phyloP scores from a whole-genome alignment of 1,140 invertebrate genomes.

The Formica exsecta region DNA sequence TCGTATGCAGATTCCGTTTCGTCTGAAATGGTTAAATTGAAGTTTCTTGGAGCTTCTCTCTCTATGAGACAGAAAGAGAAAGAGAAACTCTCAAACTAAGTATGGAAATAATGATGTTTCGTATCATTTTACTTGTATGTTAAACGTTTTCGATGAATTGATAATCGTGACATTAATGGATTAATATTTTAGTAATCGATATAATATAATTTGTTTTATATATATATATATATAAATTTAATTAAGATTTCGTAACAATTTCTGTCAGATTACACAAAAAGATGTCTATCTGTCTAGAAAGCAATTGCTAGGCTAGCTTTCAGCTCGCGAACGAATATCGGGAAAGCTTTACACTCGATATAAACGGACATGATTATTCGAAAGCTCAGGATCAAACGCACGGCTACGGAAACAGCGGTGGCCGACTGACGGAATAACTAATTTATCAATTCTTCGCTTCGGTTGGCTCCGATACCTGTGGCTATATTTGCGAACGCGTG shows the following conservation, averaged over 20 bases:
- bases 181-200: background rate
- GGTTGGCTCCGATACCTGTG: slow-evolving; percentile 83
- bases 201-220: too few species aligned
- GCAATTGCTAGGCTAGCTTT: background rate
- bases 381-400: slow-evolving; percentile 83
- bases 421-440: slow-evolving; percentile 86
- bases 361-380: slow-evolving; percentile 79
- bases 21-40: background rate
- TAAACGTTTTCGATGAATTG: background rate
- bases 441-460: slow-evolving; percentile 87
- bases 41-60: background rate
- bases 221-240: background rate
- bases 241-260: background rate
- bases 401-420: slow-evolving; percentile 71
- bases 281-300: background rate
- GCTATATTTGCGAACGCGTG: slow-evolving; percentile 84
- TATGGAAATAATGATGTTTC: background rate
- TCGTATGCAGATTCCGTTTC: slow-evolving; percentile 63
- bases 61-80: too few species aligned
- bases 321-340: background rate
- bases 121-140: background rate
- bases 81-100: background rate
- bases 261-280: background rate
- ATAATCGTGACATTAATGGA: background rate
- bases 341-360: slow-evolving; percentile 64